These are phyloP conservation scores for Pionites leucogaster DNA, from an alignment of 2,113 vertebrate species.

Conservation along the genomic window DNA sequence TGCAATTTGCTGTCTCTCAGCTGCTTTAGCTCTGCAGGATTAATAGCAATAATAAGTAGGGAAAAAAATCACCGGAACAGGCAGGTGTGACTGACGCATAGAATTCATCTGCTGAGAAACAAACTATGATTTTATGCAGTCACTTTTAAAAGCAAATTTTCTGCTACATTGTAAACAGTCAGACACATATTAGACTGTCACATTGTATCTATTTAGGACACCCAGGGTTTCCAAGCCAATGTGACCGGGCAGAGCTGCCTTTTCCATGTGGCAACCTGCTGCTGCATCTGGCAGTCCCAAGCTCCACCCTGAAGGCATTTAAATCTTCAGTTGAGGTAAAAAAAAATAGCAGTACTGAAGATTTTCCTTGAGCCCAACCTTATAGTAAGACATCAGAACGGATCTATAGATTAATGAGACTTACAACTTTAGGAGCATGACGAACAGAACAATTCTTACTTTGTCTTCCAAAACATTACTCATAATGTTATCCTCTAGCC, in stretches of 20 bases:
- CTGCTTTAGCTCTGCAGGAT: not conserved
- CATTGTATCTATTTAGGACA: not conserved
- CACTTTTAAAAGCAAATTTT: not conserved
- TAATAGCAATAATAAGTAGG: not conserved
- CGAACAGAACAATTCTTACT: not conserved
- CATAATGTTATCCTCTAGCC: not conserved
- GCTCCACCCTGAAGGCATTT: not conserved
- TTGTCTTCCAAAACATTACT: not conserved
- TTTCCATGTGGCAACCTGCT: not conserved
- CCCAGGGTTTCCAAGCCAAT: not conserved
- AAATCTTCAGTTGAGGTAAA: not conserved
- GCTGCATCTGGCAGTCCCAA: not conserved
- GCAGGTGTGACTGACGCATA: not conserved
- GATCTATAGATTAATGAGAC: not conserved
- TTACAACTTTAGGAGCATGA: not conserved
- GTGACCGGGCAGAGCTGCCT: not conserved
- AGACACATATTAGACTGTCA: not conserved
- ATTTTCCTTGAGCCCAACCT: not conserved
- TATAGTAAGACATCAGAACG: not conserved
- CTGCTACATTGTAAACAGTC: not conserved
- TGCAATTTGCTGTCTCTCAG: not conserved
- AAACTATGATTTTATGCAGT: not conserved
- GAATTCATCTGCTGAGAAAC: not conserved
- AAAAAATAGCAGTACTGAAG: not conserved
- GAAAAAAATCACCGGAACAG: not conserved